Conservation (phyloP, 2,113 vertebrate species). For the Pogonocichla stellata region DNA sequence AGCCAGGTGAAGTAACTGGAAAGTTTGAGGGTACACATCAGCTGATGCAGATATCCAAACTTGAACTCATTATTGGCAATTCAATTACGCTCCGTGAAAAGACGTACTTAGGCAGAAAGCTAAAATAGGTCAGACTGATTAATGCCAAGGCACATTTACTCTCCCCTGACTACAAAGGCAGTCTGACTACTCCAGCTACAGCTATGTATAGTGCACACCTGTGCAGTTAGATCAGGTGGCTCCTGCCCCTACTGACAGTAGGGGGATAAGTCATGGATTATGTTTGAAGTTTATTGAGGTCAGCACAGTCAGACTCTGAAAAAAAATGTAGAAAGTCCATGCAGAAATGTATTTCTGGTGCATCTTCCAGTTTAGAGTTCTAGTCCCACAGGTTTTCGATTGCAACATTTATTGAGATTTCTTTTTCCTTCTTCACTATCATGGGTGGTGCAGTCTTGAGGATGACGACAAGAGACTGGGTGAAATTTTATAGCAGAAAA, state of each 20-base stretch:
- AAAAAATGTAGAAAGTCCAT: not conserved
- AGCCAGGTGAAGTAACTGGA: conserved; percentile 26
- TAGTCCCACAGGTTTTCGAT: accelerated
- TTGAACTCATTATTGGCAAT: conserved; percentile 10
- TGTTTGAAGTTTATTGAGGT: not conserved
- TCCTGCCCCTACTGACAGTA: accelerated
- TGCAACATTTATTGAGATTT: not conserved
- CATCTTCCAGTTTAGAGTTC: not conserved
- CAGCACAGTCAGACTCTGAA: not conserved
- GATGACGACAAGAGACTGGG: not conserved
- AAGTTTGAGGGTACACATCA: conserved; percentile 11
- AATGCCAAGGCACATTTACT: conserved; percentile 6
- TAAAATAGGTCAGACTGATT: not conserved
- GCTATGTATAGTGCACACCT: not conserved
- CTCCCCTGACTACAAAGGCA: not conserved
- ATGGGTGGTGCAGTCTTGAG: not conserved
- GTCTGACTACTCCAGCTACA: not conserved
- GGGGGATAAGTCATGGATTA: not conserved
- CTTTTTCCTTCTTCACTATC: not conserved
- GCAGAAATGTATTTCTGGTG: not conserved
- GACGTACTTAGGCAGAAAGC: not conserved
- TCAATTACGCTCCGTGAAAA: not conserved
- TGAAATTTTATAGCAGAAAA: not conserved
- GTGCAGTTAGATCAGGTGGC: not conserved
- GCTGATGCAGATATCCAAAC: not conserved